These are phyloP conservation scores for Labeo catla DNA, from an alignment of 2,113 vertebrate species.

Conservation along the genomic window DNA sequence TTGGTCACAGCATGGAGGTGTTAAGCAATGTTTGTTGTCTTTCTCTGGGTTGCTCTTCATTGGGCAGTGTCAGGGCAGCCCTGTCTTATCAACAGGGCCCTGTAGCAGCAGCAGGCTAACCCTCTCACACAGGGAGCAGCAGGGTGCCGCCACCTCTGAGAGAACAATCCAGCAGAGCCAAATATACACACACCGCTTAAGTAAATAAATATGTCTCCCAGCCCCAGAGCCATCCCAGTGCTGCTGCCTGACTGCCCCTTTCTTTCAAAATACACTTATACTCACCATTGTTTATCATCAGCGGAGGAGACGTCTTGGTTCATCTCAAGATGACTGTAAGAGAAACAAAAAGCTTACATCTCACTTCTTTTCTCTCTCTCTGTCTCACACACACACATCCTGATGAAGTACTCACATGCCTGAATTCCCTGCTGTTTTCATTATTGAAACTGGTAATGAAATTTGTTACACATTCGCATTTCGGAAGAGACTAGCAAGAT, in stretches of 20 bases:
- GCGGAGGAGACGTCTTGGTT: neutral
- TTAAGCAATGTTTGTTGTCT: conserved; percentile 27
- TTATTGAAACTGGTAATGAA: conserved; percentile 49
- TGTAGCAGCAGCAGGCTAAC: conserved; percentile 27
- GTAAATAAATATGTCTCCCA: conserved; percentile 38
- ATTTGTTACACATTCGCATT: conserved; percentile 38
- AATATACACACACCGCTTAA: conserved; percentile 10
- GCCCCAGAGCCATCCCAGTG: conserved; percentile 13
- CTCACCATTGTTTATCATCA: conserved; percentile 23
- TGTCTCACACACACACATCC: neutral
- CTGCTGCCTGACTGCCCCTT: neutral
- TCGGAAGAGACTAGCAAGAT: conserved; percentile 13
- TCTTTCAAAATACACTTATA: neutral
- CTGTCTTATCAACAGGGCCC: conserved; percentile 39
- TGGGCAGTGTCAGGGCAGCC: conserved; percentile 40
- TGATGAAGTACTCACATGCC: neutral
- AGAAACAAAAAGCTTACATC: conserved; percentile 24
- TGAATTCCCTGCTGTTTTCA: conserved; percentile 15
- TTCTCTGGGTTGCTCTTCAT: neutral
- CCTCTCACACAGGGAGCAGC: conserved; percentile 12
- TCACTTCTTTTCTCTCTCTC: neutral
- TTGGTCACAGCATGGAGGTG: conserved; percentile 32
- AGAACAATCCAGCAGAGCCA: conserved; percentile 26
- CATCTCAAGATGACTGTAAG: conserved; percentile 32
- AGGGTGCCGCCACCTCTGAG: conserved; percentile 24